Percentiles rank a stretch among this genome's conserved stretches.
These are phyloP conservation scores for Metacarcinus magister DNA, from an alignment of 2,888 invertebrate genomes.

Conservation along the genomic window DNA sequence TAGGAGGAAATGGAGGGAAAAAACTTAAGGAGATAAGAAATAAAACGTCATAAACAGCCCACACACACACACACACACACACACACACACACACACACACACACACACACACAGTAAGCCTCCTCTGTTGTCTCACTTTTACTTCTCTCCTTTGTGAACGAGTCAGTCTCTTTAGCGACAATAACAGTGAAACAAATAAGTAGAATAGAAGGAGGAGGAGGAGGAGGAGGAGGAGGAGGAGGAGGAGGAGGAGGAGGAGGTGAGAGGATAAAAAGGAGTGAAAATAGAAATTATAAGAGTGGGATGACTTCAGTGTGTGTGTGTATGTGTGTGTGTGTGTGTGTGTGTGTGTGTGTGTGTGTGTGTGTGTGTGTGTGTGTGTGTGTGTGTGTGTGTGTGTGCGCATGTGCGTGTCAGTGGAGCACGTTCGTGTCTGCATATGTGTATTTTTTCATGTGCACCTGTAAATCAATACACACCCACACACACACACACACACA, in stretches of 20 bases:
- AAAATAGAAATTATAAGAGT: background rate
- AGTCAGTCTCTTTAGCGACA: background rate
- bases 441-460: too few relatives aligned
- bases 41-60: background rate
- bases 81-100: slow-evolving; percentile 12
- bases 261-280: too few relatives aligned
- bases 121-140: background rate
- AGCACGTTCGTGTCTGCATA: background rate
- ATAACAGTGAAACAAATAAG: background rate
- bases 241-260: background rate
- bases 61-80: background rate
- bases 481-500: too few relatives aligned
- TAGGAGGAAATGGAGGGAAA: background rate
- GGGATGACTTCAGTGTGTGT: background rate
- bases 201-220: background rate
- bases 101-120: background rate
- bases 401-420: too few relatives aligned
- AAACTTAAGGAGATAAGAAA: background rate
- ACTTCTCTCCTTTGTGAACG: background rate
- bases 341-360: slow-evolving; percentile 46
- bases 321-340: background rate
- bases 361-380: slow-evolving; percentile 43
- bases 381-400: slow-evolving; percentile 45
- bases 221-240: background rate
- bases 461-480: too few relatives aligned